phyloP scores from a whole-genome alignment of 2,888 invertebrate species.

The Mythimna albipuncta region DNA sequence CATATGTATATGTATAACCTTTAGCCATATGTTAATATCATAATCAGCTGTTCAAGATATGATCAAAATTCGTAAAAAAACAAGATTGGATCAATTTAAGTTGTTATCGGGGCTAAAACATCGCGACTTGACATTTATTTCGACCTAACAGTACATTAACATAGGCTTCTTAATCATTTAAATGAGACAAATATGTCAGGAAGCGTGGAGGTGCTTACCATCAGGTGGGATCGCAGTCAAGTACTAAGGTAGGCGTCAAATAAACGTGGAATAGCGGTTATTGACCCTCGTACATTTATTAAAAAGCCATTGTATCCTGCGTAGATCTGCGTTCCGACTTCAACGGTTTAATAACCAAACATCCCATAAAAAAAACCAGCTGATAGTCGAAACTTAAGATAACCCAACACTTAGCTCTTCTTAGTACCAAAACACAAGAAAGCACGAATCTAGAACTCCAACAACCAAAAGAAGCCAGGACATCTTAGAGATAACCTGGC shows the following conservation, averaged over 20 bases:
- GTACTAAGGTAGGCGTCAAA: no score
- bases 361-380: no score
- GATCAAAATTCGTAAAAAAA: slow-evolving; percentile 22
- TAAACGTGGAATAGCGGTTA: no score
- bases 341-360: no score
- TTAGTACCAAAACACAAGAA: neutral
- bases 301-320: no score
- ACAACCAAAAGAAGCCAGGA: neutral
- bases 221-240: no score
- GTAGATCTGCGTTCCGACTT: no score
- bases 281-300: no score
- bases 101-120: slow-evolving; percentile 19
- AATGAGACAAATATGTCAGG: neutral
- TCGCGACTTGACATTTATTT: slow-evolving; percentile 5
- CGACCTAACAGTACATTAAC: slow-evolving; percentile 10
- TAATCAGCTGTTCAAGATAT: slow-evolving; percentile 25
- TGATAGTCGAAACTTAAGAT: no score
- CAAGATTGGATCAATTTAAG: slow-evolving; percentile 42
- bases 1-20: neutral
- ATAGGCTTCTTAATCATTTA: neutral
- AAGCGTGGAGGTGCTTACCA: no score
- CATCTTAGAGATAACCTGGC: slow-evolving; percentile 21
- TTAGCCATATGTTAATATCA: slow-evolving; percentile 6
- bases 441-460: neutral
- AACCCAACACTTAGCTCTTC: no score